Evolutionary conservation across 2,797 vertebrate genomes (phyloP), one percentile per base, ranked within the genome.

Genomic region (Champsocephalus esox): DNA sequence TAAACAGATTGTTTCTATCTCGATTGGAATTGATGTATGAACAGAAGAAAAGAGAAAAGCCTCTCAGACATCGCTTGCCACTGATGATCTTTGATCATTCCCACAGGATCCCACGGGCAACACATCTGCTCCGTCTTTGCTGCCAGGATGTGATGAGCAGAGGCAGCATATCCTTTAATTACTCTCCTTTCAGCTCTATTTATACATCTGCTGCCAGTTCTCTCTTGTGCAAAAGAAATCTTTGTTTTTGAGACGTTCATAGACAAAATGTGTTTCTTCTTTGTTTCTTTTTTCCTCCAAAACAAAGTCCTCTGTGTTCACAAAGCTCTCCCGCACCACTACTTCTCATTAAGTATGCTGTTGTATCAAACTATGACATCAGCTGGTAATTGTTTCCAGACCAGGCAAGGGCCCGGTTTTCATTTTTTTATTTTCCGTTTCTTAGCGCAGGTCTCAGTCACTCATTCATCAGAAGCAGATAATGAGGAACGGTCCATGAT

Each of bases 311-410:
- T 83, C 71, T 88, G 84, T 89, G 82, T 90, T 90, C 86, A 80
- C 65, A 41, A 79, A 86, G 58, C 87, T 68, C 66, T 78, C 58
- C 73, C 4, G 21, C 73, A 82, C 87, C 84, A 77, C 83, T 86
- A 75, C 89, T 79, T 87, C 87, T 89, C 85, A 88, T 91, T 93
- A 86, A 82, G 76, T 79, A 89, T 73, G 59, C 89, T 77, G 75
- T 87, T 90, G 87, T 90, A 91, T 92, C 88, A 90, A 93, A 89
- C 84, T 70, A 94, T 94, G 92, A 95, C 93, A 92, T 95, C 94
- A 94, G 60, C 78, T 66, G 88, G 75, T 94, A 95, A 95, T 93
- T 91, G 90, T 90, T 95, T 94, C 94, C 94, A 95, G 92, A 91
- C 85, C 38, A 32, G 82, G 65, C 76, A 1, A 61, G 46, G 82